Evolutionary conservation across 2,888 invertebrate species (phyloP), one percentile per base, ranked within the genome.

Genomic region (Ectemnius continuus): DNA sequence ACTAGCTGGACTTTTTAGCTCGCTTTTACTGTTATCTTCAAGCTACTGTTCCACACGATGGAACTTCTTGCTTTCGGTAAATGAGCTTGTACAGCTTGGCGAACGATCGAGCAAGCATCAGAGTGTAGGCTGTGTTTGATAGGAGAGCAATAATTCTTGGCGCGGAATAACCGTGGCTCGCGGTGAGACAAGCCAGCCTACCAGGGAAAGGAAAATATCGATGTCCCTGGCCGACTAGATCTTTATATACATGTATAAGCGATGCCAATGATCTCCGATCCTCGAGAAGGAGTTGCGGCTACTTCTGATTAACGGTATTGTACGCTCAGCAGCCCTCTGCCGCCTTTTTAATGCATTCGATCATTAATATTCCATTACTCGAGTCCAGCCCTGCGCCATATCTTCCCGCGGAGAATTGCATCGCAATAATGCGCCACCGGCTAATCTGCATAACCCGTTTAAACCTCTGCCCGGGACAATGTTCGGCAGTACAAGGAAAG

Each of bases 281-380:
- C 36, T 36, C 36, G 8, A 11, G 8, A 11, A 36, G 36, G 36
- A 36, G 36, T 11, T 8, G 36, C 8, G 36, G 5, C 36, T 11
- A 36, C 36, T 36, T 76, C 66, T 66, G 72, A 68, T 77, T 76
- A 77, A 76, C 76, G 76, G 76, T 76, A 77, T 60, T 47, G 62
- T 4, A 56, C 69, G 62, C 65, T 36, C 36, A 8, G 11, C 36
- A 8, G 11, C 36, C 11, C 36, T 36, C 36, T 11, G 36, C 36
- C 11, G 36, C 36, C 36, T 36, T 36, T 36, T 36, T 36, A 36
- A 36, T 36, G 76, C 72, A 66, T 57, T 56, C 59, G 45, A 60
- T 74, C 45, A 48, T 75, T 71, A 68, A 64, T 63, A 68, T 72
- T 65, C 76, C 26, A 52, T 57, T 13, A 46, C 71, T 48, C 68